These are phyloP conservation scores for Helobdella robusta DNA, from an alignment of 2,888 invertebrate genomes.

Conservation along the genomic window DNA sequence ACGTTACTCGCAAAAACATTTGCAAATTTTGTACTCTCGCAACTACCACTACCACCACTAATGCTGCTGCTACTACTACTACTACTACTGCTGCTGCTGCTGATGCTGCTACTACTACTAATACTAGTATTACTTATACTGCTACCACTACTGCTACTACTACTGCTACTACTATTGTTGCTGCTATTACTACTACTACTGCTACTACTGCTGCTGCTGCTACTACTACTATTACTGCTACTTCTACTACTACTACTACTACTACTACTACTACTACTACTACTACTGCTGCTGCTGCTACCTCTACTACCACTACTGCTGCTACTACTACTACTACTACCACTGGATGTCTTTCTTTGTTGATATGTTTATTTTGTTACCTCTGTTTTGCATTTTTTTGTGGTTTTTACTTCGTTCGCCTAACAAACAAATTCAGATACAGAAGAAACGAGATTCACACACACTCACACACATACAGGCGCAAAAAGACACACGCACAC, in stretches of 20 bases:
- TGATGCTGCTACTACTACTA: too few relatives aligned
- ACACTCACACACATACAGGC: too few relatives aligned
- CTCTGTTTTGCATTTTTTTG: too few relatives aligned
- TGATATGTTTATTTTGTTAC: too few relatives aligned
- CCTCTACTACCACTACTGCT: neutral
- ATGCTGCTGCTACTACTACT: slow-evolving; percentile 6
- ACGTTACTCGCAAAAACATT: too few relatives aligned
- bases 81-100: slow-evolving; percentile 6
- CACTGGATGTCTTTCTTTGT: neutral
- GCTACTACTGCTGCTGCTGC: slow-evolving; percentile 3
- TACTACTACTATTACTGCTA: slow-evolving; percentile 6
- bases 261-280: slow-evolving; percentile 6
- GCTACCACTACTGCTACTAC: slow-evolving; percentile 3
- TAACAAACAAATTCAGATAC: too few relatives aligned
- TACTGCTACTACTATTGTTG: slow-evolving; percentile 6
- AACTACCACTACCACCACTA: too few relatives aligned
- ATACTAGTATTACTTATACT: too few relatives aligned
- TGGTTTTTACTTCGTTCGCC: too few relatives aligned
- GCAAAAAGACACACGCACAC: too few relatives aligned
- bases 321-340: slow-evolving; percentile 4
- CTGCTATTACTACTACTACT: slow-evolving; percentile 6
- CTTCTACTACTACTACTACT: slow-evolving; percentile 3
- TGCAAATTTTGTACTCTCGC: too few relatives aligned
- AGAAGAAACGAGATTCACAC: too few relatives aligned
- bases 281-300: neutral